Base-by-base conservation (phyloP, 2,888 invertebrate species). In the Mactromeris polynyma region DNA sequence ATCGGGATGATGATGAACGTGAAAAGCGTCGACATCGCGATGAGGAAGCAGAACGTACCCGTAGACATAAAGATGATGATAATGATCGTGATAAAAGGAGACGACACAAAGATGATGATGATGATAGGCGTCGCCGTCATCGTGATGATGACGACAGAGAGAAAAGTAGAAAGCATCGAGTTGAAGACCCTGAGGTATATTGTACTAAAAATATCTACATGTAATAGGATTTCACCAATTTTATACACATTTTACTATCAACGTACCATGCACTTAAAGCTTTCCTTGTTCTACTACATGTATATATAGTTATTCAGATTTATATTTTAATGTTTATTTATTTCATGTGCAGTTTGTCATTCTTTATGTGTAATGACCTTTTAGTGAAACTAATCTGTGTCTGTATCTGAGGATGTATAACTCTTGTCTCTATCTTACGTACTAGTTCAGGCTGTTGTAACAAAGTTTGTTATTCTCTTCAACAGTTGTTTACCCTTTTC, bases 91-190 rank as follows among this genome's bases (percentile, higher is more conserved):
- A 89, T 3, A 89, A 86, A 78, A 82, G 88, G 42, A 85, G 90
- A 14, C 87, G 90, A 14, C 87, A 87, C 33, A 88, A 82, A 42
- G 90, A 92, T 84, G 91, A 90, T 21, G 93, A 93, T 46, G 90
- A 91, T 69, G 78, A 86, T 21, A 73, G 81, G 26, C 86, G 81
- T 17, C 85, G 89, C n/a, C 85, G 88, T 58, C 92, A 86, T 80
- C 84, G 85, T 31, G 90, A 92, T 85, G 92, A 90, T 14, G 92
- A 93, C 26, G 91, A 91, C 26, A 91, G 93, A 81, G 81, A 90
- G 42, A 87, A 85, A 78, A 88, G 93, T 85, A 73, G 92, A 40
- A 90, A 89, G 85, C 89, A 90, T 73, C 87, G 93, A 89, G 90
- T 89, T 80, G 92, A 93, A 26, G 90, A 83, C n/a, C 81, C 80